phyloP scores from a whole-genome alignment of 1,140 invertebrate species.

The Euura lappo region DNA sequence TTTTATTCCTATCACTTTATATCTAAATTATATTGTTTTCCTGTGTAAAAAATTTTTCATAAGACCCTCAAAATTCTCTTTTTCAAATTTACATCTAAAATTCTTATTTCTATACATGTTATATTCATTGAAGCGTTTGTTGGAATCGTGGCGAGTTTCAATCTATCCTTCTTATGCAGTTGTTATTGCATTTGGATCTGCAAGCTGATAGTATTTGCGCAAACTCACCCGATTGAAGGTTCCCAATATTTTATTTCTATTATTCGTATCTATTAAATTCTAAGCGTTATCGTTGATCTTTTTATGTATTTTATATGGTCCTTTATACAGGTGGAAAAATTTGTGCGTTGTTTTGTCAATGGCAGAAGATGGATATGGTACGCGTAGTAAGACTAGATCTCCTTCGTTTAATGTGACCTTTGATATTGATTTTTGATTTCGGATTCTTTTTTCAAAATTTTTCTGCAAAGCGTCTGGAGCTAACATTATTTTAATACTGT shows the following conservation, averaged over 20 bases:
- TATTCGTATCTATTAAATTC: neutral
- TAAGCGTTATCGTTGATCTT: slow-evolving; percentile 24
- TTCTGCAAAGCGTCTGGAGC: slow-evolving; percentile 10
- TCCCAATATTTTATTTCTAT: neutral
- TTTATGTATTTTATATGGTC: slow-evolving; percentile 23
- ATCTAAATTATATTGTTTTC: no score
- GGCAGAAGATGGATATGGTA: slow-evolving; percentile 20
- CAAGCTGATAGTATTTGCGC: no score
- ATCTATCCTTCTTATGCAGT: no score
- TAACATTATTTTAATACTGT: slow-evolving; percentile 8
- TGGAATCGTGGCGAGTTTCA: no score
- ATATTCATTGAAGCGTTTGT: no score
- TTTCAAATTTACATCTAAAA: no score
- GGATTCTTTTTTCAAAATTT: neutral
- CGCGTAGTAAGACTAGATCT: slow-evolving; percentile 16
- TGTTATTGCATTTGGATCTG: no score
- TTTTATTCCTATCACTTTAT: no score
- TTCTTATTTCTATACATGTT: no score
- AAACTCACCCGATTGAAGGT: neutral
- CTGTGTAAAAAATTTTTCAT: no score
- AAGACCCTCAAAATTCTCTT: no score
- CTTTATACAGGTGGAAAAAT: slow-evolving; percentile 27
- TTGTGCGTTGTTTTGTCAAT: slow-evolving; percentile 20
- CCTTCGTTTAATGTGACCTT: neutral
- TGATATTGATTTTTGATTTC: slow-evolving; percentile 16